These are phyloP conservation scores for Doryteuthis pealeii DNA, from an alignment of 1,140 invertebrate genomes.

Conservation along the genomic window DNA sequence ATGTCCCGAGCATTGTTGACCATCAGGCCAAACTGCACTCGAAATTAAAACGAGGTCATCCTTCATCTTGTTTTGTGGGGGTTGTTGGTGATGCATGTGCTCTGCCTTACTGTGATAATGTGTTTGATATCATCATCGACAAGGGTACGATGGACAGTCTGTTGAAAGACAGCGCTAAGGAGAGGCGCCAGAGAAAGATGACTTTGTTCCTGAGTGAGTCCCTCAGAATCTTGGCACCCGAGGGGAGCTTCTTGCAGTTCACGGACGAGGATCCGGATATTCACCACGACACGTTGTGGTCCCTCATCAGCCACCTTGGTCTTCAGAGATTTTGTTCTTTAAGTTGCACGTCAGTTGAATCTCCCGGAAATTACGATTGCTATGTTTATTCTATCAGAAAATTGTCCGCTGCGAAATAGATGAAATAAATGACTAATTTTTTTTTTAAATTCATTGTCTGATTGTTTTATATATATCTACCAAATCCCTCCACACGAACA, in stretches of 20 bases:
- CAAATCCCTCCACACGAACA: too few species aligned
- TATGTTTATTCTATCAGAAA: neutral
- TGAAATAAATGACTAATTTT: too few species aligned
- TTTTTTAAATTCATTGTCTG: too few species aligned
- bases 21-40: constrained; percentile 18
- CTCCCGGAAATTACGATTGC: neutral
- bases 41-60: neutral
- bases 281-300: neutral
- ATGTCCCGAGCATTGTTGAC: constrained; percentile 20
- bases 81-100: constrained; percentile 28
- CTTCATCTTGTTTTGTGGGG: constrained; percentile 10
- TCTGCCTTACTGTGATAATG: constrained; percentile 27
- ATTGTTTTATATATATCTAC: too few species aligned
- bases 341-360: neutral
- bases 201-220: constrained; percentile 29
- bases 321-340: neutral
- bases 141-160: constrained; percentile 48
- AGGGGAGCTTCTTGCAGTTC: constrained; percentile 39
- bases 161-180: constrained; percentile 29
- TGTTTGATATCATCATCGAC: constrained; percentile 38
- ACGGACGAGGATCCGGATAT: constrained; percentile 49
- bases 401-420: too few species aligned
- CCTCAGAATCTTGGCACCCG: constrained; percentile 21
- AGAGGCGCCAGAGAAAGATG: constrained; percentile 10
- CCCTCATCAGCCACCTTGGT: too few species aligned